Evolutionary conservation across 2,797 vertebrate genomes (phyloP).

Genomic region (Hozukius guyotensis): DNA sequence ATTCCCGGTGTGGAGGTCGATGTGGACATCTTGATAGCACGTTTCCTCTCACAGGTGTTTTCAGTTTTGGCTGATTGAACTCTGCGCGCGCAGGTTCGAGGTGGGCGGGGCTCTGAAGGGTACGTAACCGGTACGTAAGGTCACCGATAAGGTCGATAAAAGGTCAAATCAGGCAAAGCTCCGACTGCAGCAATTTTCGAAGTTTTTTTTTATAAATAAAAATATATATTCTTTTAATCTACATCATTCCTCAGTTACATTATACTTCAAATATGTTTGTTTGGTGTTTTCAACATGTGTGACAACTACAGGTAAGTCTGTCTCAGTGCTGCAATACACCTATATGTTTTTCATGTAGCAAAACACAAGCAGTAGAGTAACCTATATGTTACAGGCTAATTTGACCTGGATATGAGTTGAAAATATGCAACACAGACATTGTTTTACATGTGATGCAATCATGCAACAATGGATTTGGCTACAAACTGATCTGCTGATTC

Average conservation of each 20-base stretch:
- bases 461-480: neutral
- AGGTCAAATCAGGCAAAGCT: neutral
- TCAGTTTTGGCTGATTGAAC: slow-evolving; percentile 33
- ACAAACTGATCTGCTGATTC: neutral
- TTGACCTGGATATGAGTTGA: neutral
- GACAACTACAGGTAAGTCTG: neutral
- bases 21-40: neutral
- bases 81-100: neutral
- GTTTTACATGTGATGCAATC: neutral
- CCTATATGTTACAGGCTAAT: neutral
- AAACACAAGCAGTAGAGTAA: neutral
- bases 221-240: neutral
- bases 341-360: neutral
- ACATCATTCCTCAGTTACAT: neutral
- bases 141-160: neutral
- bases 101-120: neutral
- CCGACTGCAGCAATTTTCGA: neutral
- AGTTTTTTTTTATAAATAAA: neutral
- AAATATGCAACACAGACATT: neutral
- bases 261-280: neutral
- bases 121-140: rapidly evolving
- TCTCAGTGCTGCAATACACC: neutral
- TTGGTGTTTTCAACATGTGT: neutral
- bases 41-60: slow-evolving; percentile 33
- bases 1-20: neutral